Evolutionary conservation across 2,797 vertebrate species (phyloP).

Genomic region (Hyperoplus lanceolatus): DNA sequence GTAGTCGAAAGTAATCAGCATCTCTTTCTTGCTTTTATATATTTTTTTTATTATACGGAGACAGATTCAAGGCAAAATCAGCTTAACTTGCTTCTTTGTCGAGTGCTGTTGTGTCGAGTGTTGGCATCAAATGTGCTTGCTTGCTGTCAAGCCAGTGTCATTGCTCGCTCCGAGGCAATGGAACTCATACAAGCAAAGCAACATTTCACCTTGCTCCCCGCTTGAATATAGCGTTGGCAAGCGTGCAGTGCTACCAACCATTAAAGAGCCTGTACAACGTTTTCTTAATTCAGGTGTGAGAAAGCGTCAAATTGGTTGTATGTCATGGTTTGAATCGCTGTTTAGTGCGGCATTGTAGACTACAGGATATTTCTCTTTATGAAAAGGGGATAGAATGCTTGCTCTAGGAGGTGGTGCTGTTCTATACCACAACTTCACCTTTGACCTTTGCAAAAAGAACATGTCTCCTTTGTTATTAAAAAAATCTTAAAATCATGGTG

Average conservation of each 20-base stretch:
- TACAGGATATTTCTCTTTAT: neutral
- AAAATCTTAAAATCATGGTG: neutral
- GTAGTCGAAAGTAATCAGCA: slow-evolving; percentile 12
- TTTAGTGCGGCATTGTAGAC: neutral
- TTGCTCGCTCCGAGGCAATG: slow-evolving; percentile 48
- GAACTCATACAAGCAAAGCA: slow-evolving; percentile 55
- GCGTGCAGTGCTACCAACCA: slow-evolving; percentile 29
- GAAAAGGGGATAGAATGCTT: neutral
- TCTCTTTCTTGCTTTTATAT: slow-evolving; percentile 24
- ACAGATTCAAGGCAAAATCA: slow-evolving; percentile 55
- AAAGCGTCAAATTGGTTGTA: slow-evolving; percentile 23
- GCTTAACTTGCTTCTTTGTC: slow-evolving; percentile 41
- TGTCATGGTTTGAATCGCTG: slow-evolving; percentile 16
- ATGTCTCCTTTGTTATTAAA: slow-evolving; percentile 11
- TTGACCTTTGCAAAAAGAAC: slow-evolving; percentile 36
- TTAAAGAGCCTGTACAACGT: slow-evolving; percentile 29
- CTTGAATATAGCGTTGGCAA: slow-evolving; percentile 20
- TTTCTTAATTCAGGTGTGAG: slow-evolving; percentile 42
- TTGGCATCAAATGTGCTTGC: slow-evolving; percentile 49
- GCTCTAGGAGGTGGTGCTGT: neutral
- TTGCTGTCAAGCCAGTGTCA: slow-evolving; percentile 45
- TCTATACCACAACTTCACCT: slow-evolving; percentile 18
- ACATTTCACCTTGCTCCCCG: slow-evolving; percentile 52
- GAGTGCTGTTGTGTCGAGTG: slow-evolving; percentile 56
- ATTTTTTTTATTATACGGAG: slow-evolving; percentile 10